These are phyloP conservation scores for Aurelia aurita complex sp. Pacific DNA, from an alignment of 30 jellyfish, hydroid and myxozoan species.

Conservation along the genomic window DNA sequence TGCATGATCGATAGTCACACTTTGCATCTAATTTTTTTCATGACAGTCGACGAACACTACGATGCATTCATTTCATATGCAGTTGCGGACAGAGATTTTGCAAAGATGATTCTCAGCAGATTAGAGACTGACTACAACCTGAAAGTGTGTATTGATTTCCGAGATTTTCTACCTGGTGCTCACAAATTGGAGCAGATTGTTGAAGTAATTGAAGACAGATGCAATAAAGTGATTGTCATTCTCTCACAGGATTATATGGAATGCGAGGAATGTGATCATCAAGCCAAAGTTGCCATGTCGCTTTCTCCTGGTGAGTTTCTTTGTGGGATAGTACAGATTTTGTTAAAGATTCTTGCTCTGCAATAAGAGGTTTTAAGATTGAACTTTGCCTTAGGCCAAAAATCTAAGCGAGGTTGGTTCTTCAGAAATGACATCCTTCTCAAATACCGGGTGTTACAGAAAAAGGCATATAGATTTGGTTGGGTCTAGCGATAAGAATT, in stretches of 20 bases:
- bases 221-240: slow-evolving; percentile 85
- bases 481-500: no score
- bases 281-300: slow-evolving; percentile 84
- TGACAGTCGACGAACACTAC: slow-evolving; percentile 65
- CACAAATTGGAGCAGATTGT: slow-evolving; percentile 65
- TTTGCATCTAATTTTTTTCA: not conserved
- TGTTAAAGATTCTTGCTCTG: no score
- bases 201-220: slow-evolving; percentile 72
- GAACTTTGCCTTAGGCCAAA: no score
- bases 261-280: slow-evolving; percentile 80
- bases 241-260: slow-evolving; percentile 60
- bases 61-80: slow-evolving; percentile 92
- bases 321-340: no score
- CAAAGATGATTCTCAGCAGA: slow-evolving; percentile 47
- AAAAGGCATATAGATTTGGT: no score
- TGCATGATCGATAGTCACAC: no score
- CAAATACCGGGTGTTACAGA: no score
- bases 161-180: slow-evolving; percentile 87
- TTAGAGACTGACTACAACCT: slow-evolving; percentile 49
- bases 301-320: slow-evolving; percentile 70
- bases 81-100: slow-evolving; percentile 74
- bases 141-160: slow-evolving; percentile 74
- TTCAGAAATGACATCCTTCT: no score
- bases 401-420: no score
- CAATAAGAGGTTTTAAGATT: no score